Evolutionary conservation across 2,888 invertebrate genomes (phyloP).

Genomic region (Hyles lineata): DNA sequence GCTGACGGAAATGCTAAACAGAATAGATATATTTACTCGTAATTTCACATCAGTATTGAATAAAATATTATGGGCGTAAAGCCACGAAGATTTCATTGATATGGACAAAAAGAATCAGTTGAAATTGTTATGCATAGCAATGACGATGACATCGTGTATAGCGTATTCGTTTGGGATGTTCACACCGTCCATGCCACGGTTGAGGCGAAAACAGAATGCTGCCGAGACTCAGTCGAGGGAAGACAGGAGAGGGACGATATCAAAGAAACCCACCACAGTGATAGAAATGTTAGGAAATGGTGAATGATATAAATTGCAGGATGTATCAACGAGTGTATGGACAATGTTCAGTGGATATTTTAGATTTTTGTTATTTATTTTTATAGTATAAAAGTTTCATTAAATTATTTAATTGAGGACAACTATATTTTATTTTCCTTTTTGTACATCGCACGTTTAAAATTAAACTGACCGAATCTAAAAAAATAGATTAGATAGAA

Average conservation of each 20-base stretch:
- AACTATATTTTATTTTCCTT: background rate
- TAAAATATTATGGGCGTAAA: constrained; percentile 23
- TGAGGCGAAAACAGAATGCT: constrained; percentile 35
- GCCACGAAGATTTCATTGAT: constrained; percentile 10
- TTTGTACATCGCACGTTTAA: too few species aligned
- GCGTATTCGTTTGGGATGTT: constrained; percentile 67
- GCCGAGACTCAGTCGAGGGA: constrained; percentile 43
- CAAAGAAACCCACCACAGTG: constrained; percentile 22
- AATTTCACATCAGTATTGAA: background rate
- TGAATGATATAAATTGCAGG: constrained; percentile 29
- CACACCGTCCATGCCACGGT: constrained; percentile 41
- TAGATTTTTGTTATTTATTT: background rate
- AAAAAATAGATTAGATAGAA: too few species aligned
- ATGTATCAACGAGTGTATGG: background rate
- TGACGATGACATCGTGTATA: constrained; percentile 64
- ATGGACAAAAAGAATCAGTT: constrained; percentile 70
- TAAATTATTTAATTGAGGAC: constrained; percentile 3
- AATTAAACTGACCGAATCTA: too few species aligned
- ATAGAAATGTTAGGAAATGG: constrained; percentile 32
- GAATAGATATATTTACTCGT: background rate
- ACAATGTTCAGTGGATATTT: background rate
- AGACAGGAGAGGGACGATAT: constrained; percentile 47
- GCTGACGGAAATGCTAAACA: constrained; percentile 24
- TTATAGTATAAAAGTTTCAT: background rate
- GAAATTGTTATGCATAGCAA: constrained; percentile 60